Evolutionary conservation across 2,113 vertebrate genomes (phyloP), one percentile per base, ranked within the genome.

Genomic region (Sinocyclocheilus anshuiensis): DNA sequence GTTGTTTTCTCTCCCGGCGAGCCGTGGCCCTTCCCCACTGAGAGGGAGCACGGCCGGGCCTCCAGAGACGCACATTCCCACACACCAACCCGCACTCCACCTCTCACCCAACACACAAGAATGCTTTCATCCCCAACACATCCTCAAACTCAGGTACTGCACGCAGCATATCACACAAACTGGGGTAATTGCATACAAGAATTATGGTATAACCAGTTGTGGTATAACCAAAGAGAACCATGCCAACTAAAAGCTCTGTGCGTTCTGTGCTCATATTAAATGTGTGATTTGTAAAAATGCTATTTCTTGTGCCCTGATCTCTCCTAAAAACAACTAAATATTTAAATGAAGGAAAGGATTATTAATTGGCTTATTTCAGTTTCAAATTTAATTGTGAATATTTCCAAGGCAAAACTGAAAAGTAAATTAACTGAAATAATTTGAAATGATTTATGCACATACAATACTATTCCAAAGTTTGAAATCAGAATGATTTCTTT

Each of bases 21-120:
- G 94, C 95, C 92, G 92, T 93, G 94, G 94, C 94, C 90, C 83
- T 89, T 95, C 95, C 96, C 96, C 93, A 94, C 94, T 96, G 96
- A 94, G 96, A 95, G 88, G 92, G 93, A 94, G 92, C 92, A 93
- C 89, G 92, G 92, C 91, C 92, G 92, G 94, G 88, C 89, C 93
- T 94, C 95, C 93, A 96, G 94, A 93, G 95, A 94, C 95, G 93
- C 93, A 93, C 84, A 93, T 95, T 95, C 94, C 95, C 95, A 95
- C 95, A 96, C 95, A 95, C 53, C 57, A 42, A 55, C 83, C 74
- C 59, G 59, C 84, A 18, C 84, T 85, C 84, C 59, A 77, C 26
- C 87, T 89, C 94, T 94, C 91, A 93, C 89, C 92, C 84, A 90
- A 89, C 86, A 86, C 88, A 87, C 90, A 91, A 92, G 88, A 94